phyloP scores from a whole-genome alignment of 2,797 vertebrate species.

The Falco cherrug region DNA sequence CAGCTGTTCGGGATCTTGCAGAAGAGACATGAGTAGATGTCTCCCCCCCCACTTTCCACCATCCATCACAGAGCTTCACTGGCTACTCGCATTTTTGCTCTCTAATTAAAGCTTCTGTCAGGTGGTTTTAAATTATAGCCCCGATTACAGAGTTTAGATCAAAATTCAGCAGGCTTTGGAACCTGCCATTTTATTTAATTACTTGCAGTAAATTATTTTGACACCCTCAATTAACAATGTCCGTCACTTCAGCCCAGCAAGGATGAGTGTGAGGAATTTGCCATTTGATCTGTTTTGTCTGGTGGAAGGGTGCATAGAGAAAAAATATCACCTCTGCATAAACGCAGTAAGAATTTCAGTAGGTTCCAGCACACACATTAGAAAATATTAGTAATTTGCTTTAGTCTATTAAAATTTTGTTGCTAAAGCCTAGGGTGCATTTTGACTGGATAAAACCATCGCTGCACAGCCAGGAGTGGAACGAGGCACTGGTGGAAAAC shows the following conservation, averaged over 20 bases:
- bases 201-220: constrained; percentile 60
- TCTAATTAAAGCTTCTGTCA: constrained; percentile 55
- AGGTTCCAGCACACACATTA: background rate
- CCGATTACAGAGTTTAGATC: constrained; percentile 25
- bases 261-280: constrained; percentile 26
- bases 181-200: constrained; percentile 69
- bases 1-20: constrained; percentile 42
- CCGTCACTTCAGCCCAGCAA: background rate
- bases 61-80: background rate
- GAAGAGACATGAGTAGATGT: background rate
- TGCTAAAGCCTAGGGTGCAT: background rate
- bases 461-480: background rate
- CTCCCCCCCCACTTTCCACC: constrained; percentile 6
- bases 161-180: constrained; percentile 31
- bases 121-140: constrained; percentile 17
- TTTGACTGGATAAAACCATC: background rate
- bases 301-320: background rate
- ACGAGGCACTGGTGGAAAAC: background rate
- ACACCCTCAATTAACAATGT: constrained; percentile 56
- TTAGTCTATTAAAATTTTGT: background rate
- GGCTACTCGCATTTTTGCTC: background rate
- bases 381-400: background rate
- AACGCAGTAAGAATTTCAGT: background rate
- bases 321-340: background rate
- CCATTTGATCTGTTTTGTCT: constrained; percentile 38